phyloP scores from a whole-genome alignment of 2,113 vertebrate genomes.

The Sinocyclocheilus grahami region DNA sequence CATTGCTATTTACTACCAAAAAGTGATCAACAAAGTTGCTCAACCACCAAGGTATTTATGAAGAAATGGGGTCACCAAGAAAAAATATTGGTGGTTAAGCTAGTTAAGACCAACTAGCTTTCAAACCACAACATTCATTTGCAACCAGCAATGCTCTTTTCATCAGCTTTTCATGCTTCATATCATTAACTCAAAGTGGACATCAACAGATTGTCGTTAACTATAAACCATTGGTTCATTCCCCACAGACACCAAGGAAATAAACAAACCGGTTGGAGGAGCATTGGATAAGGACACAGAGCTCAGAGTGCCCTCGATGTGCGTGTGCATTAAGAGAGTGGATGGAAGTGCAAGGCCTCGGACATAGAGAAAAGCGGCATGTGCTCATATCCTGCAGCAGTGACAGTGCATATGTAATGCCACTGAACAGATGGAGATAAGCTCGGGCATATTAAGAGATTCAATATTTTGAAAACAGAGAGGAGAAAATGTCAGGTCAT shows the following conservation, averaged over 20 bases:
- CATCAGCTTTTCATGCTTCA: not conserved
- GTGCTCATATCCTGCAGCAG: constrained; percentile 17
- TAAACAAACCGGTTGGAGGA: not conserved
- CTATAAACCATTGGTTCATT: not conserved
- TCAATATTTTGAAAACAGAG: constrained; percentile 28
- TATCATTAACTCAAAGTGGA: not conserved
- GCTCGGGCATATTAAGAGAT: constrained; percentile 8
- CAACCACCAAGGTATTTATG: not conserved
- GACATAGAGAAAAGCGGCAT: not conserved
- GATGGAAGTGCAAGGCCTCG: not conserved
- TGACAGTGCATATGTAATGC: constrained; percentile 40
- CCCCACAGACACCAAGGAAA: not conserved
- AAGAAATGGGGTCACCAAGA: not conserved
- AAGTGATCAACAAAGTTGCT: not conserved
- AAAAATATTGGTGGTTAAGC: not conserved
- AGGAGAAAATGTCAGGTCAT: constrained; percentile 43
- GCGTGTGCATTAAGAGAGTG: constrained; percentile 27
- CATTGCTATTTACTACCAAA: not conserved
- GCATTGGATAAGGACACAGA: constrained; percentile 6
- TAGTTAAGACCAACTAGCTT: not conserved
- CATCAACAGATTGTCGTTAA: not conserved
- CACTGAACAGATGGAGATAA: constrained; percentile 43
- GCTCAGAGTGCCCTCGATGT: not conserved
- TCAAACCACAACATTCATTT: not conserved
- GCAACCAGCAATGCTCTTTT: not conserved